Evolutionary conservation across 2,888 invertebrate species (phyloP).

Genomic region (Philonicus albiceps): DNA sequence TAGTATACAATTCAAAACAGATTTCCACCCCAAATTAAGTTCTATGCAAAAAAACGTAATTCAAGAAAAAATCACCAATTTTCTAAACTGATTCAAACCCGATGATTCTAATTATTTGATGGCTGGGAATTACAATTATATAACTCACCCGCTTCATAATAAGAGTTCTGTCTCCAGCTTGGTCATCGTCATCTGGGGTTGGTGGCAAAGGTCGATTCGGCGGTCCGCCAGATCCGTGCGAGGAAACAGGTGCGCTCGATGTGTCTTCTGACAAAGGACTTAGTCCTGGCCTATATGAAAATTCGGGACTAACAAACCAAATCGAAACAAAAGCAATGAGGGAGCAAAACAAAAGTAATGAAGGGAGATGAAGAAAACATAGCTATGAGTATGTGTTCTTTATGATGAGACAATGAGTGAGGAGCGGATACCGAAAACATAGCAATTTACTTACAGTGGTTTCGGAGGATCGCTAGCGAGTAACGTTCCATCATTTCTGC

Average conservation of each 20-base stretch:
- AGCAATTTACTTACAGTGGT: conserved; percentile 80
- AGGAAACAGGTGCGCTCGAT: conserved; percentile 55
- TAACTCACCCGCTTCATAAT: conserved; percentile 89
- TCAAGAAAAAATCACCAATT: conserved; percentile 33
- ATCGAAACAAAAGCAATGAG: conserved; percentile 54
- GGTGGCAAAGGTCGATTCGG: conserved; percentile 94
- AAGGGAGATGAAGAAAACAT: conserved; percentile 32
- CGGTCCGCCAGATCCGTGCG: conserved; percentile 71
- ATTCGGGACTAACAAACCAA: conserved; percentile 75
- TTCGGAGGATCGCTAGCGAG: conserved; percentile 96
- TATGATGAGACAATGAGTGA: conserved; percentile 2
- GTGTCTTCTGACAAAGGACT: conserved; percentile 69
- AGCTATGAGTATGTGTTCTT: conserved; percentile 3
- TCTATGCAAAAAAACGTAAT: conserved; percentile 9
- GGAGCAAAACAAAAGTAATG: conserved; percentile 48
- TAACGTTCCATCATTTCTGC: conserved; percentile 91
- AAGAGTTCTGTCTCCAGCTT: conserved; percentile 83
- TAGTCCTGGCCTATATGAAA: conserved; percentile 80
- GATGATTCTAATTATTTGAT: background rate
- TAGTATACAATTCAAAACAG: conserved; percentile 16
- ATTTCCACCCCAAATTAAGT: conserved; percentile 27
- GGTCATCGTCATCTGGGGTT: conserved; percentile 91
- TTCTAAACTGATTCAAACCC: conserved; percentile 9
- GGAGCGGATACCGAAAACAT: conserved; percentile 8
- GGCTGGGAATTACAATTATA: background rate